Base-by-base conservation (phyloP, 2,113 vertebrate species). In the Oncorhynchus keta region DNA sequence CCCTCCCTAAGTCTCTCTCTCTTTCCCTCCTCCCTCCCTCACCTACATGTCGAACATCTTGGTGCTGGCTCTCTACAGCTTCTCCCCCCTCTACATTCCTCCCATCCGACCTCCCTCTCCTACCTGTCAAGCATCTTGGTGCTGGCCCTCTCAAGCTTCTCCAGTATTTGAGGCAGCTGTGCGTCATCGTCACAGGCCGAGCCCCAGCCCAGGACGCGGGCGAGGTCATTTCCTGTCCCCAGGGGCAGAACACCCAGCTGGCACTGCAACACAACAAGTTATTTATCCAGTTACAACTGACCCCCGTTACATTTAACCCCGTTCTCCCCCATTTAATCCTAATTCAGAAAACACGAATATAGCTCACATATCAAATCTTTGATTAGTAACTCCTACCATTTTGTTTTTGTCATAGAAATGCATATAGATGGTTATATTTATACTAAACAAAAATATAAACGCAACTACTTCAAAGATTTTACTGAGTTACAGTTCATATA, bases 71-170 rank as follows among this genome's bases (percentile, higher is more conserved):
- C 48, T 14, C 45, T 45, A 48, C 8, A n/a, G 13, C 24, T 49
- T 20, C 16, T 32, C 97, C 64, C 66, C 1, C 49, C 64, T 2
- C 7, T 39, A 8, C 30, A 32, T 32, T 32, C 30, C 30, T 32
- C 30, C 30, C 30, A 32, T 32, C 66, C 30, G 57, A 30, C 32
- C 61, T 70, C 24, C 70, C 64, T 76, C 26, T 24, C 76, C 59
- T 32, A 97, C 97, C 97, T 95, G 94, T 99, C 97, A 70, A 99
- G 80, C 98, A 99, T 99, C 93, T 99, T 99, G 72, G 97, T 99
- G 88, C 97, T 97, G 82, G 97, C 98, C 80, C 98, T 92, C 87
- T 99, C 98, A 86, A 99, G 94, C 82, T 99, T 99, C 85, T 98
- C 97, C 88, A 99, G 89, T 77, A 99, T 99, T 89, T 99, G 97